phyloP scores from a whole-genome alignment of 2,888 invertebrate species.

The Seira ritae region DNA sequence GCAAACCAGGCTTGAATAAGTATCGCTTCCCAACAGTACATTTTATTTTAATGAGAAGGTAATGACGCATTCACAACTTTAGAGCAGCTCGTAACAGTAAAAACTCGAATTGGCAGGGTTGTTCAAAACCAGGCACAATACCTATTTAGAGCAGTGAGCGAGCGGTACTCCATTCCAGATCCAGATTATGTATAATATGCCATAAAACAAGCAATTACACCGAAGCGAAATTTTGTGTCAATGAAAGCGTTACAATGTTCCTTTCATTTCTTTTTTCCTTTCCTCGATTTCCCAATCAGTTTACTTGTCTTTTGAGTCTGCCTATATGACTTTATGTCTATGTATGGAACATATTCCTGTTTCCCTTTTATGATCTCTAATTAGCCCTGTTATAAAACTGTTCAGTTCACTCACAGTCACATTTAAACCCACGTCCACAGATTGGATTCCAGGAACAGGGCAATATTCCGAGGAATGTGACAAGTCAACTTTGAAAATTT shows the following conservation, averaged over 20 bases:
- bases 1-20: no score
- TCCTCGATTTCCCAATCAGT: not conserved
- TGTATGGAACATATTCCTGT: not conserved
- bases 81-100: no score
- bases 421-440: not conserved
- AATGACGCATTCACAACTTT: no score
- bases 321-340: not conserved
- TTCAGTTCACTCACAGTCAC: not conserved
- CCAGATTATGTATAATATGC: no score
- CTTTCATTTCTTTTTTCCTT: not conserved
- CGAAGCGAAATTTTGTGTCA: not conserved
- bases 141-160: no score
- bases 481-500: not conserved
- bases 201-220: conserved; percentile 10
- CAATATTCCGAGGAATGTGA: not conserved
- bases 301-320: not conserved
- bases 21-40: no score
- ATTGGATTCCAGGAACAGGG: not conserved
- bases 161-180: no score
- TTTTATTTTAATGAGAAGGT: no score
- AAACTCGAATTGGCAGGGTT: no score
- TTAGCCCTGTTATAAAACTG: conserved; percentile 5
- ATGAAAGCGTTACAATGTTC: not conserved
- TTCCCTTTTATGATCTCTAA: conserved; percentile 14
- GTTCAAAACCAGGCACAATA: no score